phyloP scores from a whole-genome alignment of 1,140 invertebrate species.

The honey bee (Apis mellifera) region DNA sequence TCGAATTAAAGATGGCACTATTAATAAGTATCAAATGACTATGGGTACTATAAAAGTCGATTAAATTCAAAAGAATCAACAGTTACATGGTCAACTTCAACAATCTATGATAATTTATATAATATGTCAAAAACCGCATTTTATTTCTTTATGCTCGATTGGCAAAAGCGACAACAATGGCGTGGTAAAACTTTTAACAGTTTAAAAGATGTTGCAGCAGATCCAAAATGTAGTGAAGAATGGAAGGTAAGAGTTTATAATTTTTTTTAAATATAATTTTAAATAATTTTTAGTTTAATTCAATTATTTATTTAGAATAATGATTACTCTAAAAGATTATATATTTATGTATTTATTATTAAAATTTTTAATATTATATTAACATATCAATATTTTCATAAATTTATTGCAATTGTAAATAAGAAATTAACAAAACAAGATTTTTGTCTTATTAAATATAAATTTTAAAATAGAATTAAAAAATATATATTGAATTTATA shows the following conservation, averaged over 20 bases:
- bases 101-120: background rate
- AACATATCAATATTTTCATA: background rate
- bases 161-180: conserved; percentile 73
- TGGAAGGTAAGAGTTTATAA: conserved; percentile 61
- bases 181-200: conserved; percentile 74
- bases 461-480: background rate
- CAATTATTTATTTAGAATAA: no score
- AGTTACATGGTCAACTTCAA: no score
- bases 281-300: no score
- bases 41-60: background rate
- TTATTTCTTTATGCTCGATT: conserved; percentile 79
- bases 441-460: background rate
- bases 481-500: background rate
- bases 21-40: background rate
- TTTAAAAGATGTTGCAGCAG: conserved; percentile 71
- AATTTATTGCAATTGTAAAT: background rate
- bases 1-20: background rate
- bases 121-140: conserved; percentile 81
- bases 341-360: background rate
- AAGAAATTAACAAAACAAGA: background rate
- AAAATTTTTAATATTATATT: background rate
- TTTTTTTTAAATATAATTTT: background rate
- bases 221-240: conserved; percentile 64
- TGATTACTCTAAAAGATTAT: no score
- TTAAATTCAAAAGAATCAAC: background rate